These are phyloP conservation scores for Huso huso DNA, from an alignment of 2,797 vertebrate species.

Conservation along the genomic window DNA sequence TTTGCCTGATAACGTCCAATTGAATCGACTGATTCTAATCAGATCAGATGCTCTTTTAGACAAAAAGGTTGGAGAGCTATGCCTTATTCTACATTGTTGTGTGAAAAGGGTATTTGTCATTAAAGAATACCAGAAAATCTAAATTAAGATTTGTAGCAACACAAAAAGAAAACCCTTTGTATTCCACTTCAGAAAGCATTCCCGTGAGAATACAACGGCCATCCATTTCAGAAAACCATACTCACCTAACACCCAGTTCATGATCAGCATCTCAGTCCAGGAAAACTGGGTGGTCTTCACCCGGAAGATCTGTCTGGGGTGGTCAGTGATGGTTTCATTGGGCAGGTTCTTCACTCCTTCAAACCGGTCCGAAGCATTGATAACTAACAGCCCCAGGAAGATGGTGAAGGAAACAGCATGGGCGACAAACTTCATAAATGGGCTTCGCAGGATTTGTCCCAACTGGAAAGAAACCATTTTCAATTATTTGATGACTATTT, in stretches of 20 bases:
- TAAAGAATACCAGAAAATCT: too few species aligned
- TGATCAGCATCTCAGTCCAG: slow-evolving; percentile 94
- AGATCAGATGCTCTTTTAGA: too few species aligned
- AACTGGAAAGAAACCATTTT: slow-evolving; percentile 56
- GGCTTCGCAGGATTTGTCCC: slow-evolving; percentile 84
- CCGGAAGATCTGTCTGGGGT: slow-evolving; percentile 88
- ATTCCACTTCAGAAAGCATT: too few species aligned
- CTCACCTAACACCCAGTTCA: slow-evolving; percentile 97
- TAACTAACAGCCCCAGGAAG: slow-evolving; percentile 81
- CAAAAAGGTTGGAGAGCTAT: too few species aligned
- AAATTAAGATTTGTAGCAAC: too few species aligned
- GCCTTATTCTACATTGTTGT: too few species aligned
- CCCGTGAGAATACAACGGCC: too few species aligned
- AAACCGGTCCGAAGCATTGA: slow-evolving; percentile 91
- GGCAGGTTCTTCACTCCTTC: slow-evolving; percentile 91
- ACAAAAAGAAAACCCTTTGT: too few species aligned
- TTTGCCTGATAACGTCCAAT: too few species aligned
- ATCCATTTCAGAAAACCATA: slow-evolving; percentile 1
- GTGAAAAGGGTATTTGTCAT: too few species aligned
- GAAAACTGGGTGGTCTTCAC: slow-evolving; percentile 96
- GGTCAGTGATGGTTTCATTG: slow-evolving; percentile 90
- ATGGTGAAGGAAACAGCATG: slow-evolving; percentile 94
- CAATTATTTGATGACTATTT: slow-evolving; percentile 10
- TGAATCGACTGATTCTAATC: too few species aligned
- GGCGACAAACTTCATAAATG: slow-evolving; percentile 97